Evolutionary conservation across 2,113 vertebrate species (phyloP), one percentile per base, ranked within the genome.

Genomic region (Chaetura pelagica): DNA sequence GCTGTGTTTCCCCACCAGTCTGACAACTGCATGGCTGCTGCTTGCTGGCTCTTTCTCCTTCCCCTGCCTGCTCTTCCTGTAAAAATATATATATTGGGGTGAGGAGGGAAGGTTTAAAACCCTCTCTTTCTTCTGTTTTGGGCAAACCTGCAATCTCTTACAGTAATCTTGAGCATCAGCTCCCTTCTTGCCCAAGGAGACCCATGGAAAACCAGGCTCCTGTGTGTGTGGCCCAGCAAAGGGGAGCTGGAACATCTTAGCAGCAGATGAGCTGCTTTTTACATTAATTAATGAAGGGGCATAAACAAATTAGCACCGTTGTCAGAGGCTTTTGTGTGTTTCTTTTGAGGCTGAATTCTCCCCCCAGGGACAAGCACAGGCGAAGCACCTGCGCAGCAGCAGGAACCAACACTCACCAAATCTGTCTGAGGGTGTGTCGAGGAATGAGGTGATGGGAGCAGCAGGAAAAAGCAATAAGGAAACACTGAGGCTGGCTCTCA

Each of bases 391-490:
- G 0, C 54, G 93, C 63, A 51, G 91, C 58, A 61, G 90, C 88
- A 87, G 88, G 57, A 89, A 30, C 66, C 68, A 46, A 48, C 46
- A 27, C 48, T 91, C 24, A 0, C 73, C 49, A 74, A 62, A 92
- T 73, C 91, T 69, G 48, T 63, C 74, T 49, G 74, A 91, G 86
- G 96, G 95, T 63, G 95, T 96, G 94, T 54, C 54, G 27, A 69
- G 79, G 34, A 9, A 62, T 27, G 76, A 86, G 82, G 62, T 2
- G 10, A 91, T 68, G 91, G 88, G 88, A 96, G 83, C 89, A 96
- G 94, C 79, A 83, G 93, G 66, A 90, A 94, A 86, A 89, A 81
- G 84, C 64, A 86, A 55, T 77, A 55, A 92, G 90, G 93, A 94
- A 95, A 89, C 2, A 1, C 79, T 57, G 79, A 92, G 73, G 62